Evolutionary conservation across 1,140 invertebrate genomes (phyloP).

Genomic region (Drosophila malerkotliana): DNA sequence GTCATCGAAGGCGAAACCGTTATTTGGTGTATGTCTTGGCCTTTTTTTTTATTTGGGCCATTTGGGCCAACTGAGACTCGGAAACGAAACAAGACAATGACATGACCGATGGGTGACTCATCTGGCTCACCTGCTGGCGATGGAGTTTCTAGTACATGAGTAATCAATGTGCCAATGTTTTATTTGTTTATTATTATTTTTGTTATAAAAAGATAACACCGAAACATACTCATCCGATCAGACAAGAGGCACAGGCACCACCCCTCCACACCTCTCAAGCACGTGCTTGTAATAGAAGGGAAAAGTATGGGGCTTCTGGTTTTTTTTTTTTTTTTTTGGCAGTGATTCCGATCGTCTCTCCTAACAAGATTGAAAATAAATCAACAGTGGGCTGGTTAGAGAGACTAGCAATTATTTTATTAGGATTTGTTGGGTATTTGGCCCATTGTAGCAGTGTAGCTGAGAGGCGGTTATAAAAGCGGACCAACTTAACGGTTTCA

Average conservation of each 20-base stretch:
- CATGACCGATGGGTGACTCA: not conserved
- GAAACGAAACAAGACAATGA: not conserved
- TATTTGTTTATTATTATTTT: not conserved
- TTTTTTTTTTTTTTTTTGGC: slow-evolving; percentile 24
- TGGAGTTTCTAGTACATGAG: not conserved
- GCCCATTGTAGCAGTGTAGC: slow-evolving; percentile 15
- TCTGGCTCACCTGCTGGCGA: not conserved
- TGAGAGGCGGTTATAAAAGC: slow-evolving; percentile 47
- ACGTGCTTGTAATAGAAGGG: slow-evolving; percentile 38
- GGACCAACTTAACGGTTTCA: slow-evolving; percentile 52
- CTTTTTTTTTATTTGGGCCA: not conserved
- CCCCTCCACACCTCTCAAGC: not conserved
- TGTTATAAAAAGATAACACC: not conserved
- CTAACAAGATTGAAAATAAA: slow-evolving; percentile 8
- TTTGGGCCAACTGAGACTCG: not conserved
- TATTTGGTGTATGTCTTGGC: not conserved
- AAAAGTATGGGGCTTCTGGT: slow-evolving; percentile 40
- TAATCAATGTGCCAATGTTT: not conserved
- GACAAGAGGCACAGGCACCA: not conserved
- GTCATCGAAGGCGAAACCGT: not conserved
- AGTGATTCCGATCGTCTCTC: slow-evolving; percentile 30
- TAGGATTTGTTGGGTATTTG: not conserved
- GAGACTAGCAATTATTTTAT: not conserved
- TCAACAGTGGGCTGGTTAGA: not conserved
- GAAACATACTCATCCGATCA: slow-evolving; percentile 17